phyloP scores from a whole-genome alignment of 92 coral and sea anemone genomes.

The Actinostola sp. region DNA sequence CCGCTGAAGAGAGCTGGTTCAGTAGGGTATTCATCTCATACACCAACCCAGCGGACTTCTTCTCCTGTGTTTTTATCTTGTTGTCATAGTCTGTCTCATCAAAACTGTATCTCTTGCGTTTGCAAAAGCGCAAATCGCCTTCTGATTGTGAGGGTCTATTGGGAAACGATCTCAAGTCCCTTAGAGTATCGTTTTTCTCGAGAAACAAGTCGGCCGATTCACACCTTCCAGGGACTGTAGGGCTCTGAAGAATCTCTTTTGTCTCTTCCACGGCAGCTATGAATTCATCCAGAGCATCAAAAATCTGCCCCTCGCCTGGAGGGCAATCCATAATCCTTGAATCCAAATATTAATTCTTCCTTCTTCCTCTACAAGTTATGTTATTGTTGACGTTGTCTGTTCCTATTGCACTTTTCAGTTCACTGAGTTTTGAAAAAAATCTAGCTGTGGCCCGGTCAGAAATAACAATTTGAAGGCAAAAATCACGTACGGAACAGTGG shows the following conservation, averaged over 20 bases:
- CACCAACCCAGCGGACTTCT: slow-evolving; percentile 79
- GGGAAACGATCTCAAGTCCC: slow-evolving; percentile 32
- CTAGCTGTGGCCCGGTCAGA: not conserved
- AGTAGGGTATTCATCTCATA: slow-evolving; percentile 83
- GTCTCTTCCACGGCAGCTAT: slow-evolving; percentile 91
- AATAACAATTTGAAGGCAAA: slow-evolving; percentile 1
- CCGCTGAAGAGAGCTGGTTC: slow-evolving; percentile 82
- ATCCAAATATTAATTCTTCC: no score
- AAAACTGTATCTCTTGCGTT: slow-evolving; percentile 25
- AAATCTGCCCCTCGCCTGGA: slow-evolving; percentile 56
- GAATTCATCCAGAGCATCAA: slow-evolving; percentile 81
- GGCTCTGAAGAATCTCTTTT: slow-evolving; percentile 78
- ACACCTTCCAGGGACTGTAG: slow-evolving; percentile 74
- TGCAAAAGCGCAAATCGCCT: slow-evolving; percentile 57
- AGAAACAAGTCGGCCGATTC: slow-evolving; percentile 48
- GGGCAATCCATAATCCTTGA: slow-evolving; percentile 28
- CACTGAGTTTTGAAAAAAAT: slow-evolving; percentile 4
- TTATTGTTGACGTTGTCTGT: slow-evolving; percentile 11
- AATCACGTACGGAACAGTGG: slow-evolving; percentile 28
- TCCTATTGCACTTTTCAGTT: not conserved
- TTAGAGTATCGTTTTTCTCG: slow-evolving; percentile 31
- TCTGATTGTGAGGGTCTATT: slow-evolving; percentile 48
- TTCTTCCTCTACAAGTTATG: not conserved
- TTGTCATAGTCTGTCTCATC: slow-evolving; percentile 68
- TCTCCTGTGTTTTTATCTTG: slow-evolving; percentile 62